A percentile compares a stretch with the other conserved stretches of the same genome.
phyloP scores from a whole-genome alignment of 1,140 invertebrate species.

The Linepithema humile region DNA sequence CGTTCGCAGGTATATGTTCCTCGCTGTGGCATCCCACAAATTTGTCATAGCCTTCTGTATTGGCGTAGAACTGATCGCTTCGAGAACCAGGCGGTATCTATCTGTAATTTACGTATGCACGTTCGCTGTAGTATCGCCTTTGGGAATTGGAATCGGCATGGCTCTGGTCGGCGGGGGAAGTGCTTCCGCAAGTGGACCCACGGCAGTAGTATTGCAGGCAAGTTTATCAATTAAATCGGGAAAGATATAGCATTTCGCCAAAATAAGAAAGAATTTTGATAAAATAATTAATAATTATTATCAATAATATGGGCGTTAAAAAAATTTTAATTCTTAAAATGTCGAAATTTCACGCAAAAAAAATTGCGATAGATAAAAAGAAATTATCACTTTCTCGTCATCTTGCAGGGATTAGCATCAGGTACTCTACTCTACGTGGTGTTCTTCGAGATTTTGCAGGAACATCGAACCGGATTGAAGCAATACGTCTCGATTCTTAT shows the following conservation, averaged over 20 bases:
- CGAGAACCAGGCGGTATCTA: conserved; percentile 86
- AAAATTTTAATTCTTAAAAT: too few relatives aligned
- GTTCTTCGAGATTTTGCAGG: conserved; percentile 88
- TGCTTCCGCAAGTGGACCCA: conserved; percentile 86
- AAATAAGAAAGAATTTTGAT: neutral
- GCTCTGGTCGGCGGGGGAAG: conserved; percentile 86
- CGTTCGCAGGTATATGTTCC: conserved; percentile 89
- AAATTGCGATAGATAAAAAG: too few relatives aligned
- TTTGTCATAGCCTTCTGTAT: conserved; percentile 95
- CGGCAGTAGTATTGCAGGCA: conserved; percentile 84
- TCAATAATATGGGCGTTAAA: too few relatives aligned
- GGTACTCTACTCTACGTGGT: conserved; percentile 89
- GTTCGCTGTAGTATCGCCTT: conserved; percentile 91
- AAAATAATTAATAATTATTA: neutral
- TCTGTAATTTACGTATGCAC: conserved; percentile 89
- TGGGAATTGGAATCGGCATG: conserved; percentile 90
- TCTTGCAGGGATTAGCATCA: conserved; percentile 86
- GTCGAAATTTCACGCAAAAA: too few relatives aligned
- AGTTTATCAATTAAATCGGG: neutral
- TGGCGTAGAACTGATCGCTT: conserved; percentile 90
- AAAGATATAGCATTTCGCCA: neutral
- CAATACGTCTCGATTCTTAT: conserved; percentile 81
- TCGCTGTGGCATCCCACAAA: conserved; percentile 94
- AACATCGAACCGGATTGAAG: conserved; percentile 81
- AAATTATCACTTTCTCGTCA: neutral